These are phyloP conservation scores for Sebastes variabilis DNA, from an alignment of 2,797 vertebrate genomes.

Conservation along the genomic window DNA sequence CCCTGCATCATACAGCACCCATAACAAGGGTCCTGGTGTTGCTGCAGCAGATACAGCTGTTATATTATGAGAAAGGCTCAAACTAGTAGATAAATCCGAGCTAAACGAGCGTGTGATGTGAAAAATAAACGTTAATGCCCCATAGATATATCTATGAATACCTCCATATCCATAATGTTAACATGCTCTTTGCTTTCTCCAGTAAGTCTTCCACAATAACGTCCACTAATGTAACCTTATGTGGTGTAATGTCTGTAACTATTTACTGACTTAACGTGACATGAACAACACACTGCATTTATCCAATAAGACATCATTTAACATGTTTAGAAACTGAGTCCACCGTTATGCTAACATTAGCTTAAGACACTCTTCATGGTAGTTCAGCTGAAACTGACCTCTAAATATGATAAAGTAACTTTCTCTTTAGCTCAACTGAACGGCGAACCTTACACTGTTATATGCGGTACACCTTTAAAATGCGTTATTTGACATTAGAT, in stretches of 20 bases:
- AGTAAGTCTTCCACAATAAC: too few relatives aligned
- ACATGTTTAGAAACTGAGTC: neutral
- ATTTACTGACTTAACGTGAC: neutral
- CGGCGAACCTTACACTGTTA: accelerated
- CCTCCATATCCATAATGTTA: accelerated
- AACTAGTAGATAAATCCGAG: accelerated
- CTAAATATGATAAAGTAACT: accelerated
- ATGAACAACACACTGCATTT: accelerated
- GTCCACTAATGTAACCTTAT: accelerated
- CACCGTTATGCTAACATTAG: neutral
- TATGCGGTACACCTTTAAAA: accelerated
- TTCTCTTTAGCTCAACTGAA: too few relatives aligned
- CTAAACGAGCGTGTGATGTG: neutral
- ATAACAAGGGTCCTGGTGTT: neutral
- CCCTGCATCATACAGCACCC: neutral
- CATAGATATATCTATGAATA: too few relatives aligned
- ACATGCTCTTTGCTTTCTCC: neutral
- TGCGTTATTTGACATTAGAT: neutral
- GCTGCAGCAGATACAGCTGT: too few relatives aligned
- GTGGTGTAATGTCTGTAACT: accelerated
- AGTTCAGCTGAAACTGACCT: accelerated
- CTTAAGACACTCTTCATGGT: accelerated
- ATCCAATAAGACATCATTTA: accelerated
- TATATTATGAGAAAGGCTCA: accelerated
- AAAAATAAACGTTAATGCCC: accelerated